Evolutionary conservation across 2,797 vertebrate species (phyloP).

Genomic region (Rhinophrynus dorsalis): DNA sequence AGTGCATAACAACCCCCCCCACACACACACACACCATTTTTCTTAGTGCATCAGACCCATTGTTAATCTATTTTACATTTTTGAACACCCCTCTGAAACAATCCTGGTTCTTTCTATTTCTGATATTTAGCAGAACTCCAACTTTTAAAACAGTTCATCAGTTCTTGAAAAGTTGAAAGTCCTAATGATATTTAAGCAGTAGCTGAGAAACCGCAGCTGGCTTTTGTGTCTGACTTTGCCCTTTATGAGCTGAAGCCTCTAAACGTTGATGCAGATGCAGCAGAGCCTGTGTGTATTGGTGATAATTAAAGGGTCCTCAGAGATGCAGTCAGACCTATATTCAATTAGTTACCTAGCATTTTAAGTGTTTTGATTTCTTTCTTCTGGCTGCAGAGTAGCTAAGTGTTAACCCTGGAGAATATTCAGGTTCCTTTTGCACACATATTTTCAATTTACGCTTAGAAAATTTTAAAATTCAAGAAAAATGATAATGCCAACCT

Average conservation of each 20-base stretch:
- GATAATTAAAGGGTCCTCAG: constrained; percentile 29
- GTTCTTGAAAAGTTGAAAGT: not conserved
- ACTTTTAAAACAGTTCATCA: too few species aligned
- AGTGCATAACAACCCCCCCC: too few species aligned
- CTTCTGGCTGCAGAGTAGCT: not conserved
- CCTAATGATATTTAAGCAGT: not conserved
- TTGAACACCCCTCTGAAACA: too few species aligned
- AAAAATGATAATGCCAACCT: too few species aligned
- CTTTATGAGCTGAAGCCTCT: constrained; percentile 18
- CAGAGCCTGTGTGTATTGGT: constrained; percentile 12
- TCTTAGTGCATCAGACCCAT: too few species aligned
- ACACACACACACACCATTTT: too few species aligned
- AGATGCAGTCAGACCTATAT: constrained; percentile 7
- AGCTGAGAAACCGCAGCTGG: not conserved
- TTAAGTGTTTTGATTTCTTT: not conserved
- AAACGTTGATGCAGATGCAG: constrained; percentile 1
- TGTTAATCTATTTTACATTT: too few species aligned
- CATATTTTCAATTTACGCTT: too few species aligned
- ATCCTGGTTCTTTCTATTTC: too few species aligned
- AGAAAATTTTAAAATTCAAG: too few species aligned
- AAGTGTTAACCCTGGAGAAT: too few species aligned
- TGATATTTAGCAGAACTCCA: not conserved
- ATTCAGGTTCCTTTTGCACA: too few species aligned
- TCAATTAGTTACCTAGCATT: constrained; percentile 33
- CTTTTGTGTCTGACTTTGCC: not conserved